Percentiles rank a stretch among this genome's conserved stretches.
Evolutionary conservation across 2,797 vertebrate species (phyloP).

Genomic region (Antrozous pallidus): DNA sequence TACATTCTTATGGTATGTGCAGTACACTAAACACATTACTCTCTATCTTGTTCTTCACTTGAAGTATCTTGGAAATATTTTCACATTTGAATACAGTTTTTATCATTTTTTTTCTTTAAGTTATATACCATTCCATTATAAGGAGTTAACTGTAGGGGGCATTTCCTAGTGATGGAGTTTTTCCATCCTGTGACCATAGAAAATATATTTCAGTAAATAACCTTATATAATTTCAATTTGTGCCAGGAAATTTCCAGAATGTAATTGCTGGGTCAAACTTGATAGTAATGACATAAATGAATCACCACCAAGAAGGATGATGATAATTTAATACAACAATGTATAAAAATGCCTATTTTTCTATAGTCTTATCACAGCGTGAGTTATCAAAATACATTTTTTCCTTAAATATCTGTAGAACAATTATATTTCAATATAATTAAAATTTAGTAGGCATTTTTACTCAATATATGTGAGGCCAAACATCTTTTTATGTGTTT

Average conservation of each 20-base stretch:
- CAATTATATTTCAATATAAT: neutral
- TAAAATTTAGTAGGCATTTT: neutral
- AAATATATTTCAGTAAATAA: neutral
- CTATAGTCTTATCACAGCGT: neutral
- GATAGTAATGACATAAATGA: neutral
- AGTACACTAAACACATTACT: neutral
- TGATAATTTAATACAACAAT: neutral
- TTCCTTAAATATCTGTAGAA: neutral
- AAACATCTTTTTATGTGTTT: neutral
- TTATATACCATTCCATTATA: neutral
- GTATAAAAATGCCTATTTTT: neutral
- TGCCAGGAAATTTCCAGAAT: neutral
- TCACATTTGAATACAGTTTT: neutral
- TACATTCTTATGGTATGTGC: neutral
- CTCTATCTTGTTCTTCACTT: neutral
- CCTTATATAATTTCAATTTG: neutral
- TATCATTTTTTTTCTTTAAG: neutral
- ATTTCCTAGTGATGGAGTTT: neutral
- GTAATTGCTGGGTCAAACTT: neutral
- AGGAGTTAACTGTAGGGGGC: neutral
- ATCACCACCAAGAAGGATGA: neutral
- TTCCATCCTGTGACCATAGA: neutral
- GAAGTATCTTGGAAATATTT: neutral
- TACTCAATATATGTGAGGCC: neutral
- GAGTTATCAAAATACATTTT: neutral